Conservation (phyloP, 2,797 vertebrate species). For the Hippocampus kuda region DNA sequence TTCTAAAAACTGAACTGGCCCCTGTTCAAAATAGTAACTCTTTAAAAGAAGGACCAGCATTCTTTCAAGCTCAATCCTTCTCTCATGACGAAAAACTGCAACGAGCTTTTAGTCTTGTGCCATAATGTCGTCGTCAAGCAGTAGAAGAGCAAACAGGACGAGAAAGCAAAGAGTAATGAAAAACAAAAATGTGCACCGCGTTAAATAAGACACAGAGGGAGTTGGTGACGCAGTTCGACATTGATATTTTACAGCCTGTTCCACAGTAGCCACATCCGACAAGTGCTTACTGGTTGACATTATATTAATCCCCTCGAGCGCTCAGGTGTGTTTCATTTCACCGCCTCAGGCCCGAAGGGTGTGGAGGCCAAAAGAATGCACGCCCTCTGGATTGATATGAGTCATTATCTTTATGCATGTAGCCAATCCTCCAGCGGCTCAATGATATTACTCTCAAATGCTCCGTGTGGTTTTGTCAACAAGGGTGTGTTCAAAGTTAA, state of each 20-base stretch:
- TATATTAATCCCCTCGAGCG: not conserved
- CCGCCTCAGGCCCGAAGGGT: constrained; percentile 22
- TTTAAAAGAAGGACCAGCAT: no score
- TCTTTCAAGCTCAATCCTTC: not conserved
- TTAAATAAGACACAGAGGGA: constrained; percentile 6
- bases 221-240: not conserved
- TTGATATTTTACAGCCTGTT: constrained; percentile 10
- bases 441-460: not conserved
- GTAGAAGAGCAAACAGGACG: not conserved
- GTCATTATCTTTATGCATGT: constrained; percentile 20
- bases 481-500: not conserved
- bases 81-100: constrained; percentile 8
- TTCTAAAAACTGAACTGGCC: not conserved
- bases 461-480: not conserved
- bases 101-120: constrained; percentile 8
- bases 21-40: no score
- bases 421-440: not conserved
- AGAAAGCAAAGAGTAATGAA: not conserved
- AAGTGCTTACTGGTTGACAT: constrained; percentile 43
- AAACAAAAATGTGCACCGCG: constrained; percentile 20
- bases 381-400: constrained; percentile 36
- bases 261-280: constrained; percentile 22
- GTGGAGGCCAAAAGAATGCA: constrained; percentile 37
- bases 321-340: constrained; percentile 26
- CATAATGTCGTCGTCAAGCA: constrained; percentile 17